Percentiles rank a stretch among this genome's conserved stretches.
Conservation (phyloP, 2,113 vertebrate species). For the Phaethornis superciliosus region DNA sequence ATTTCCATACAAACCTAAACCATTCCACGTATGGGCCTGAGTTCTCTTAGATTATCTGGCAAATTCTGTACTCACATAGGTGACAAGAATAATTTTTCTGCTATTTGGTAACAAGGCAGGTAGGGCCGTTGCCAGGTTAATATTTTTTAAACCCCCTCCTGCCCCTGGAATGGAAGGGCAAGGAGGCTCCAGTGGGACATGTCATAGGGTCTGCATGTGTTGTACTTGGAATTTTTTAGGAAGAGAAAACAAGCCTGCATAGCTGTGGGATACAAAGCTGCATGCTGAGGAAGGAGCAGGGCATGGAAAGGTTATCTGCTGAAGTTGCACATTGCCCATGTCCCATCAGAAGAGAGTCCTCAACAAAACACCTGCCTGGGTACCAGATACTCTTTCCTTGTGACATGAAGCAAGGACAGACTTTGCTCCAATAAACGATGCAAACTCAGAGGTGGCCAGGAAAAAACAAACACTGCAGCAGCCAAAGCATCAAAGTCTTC, state of each 20-base stretch:
- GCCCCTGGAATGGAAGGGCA: background rate
- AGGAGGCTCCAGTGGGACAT: background rate
- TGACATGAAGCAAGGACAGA: background rate
- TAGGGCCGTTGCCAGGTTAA: background rate
- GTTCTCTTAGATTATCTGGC: too few relatives aligned
- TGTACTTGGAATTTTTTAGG: background rate
- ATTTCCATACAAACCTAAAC: background rate
- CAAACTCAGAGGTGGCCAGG: background rate
- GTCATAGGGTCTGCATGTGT: background rate
- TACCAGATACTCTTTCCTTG: background rate
- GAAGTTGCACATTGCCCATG: background rate
- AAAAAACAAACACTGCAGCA: background rate
- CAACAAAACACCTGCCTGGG: background rate
- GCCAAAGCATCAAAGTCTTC: background rate
- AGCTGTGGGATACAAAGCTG: background rate
- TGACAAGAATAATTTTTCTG: background rate
- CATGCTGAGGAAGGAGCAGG: background rate
- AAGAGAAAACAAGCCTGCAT: background rate
- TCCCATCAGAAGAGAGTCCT: background rate
- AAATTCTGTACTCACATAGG: rapidly evolving
- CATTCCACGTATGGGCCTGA: rapidly evolving
- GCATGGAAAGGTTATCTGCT: background rate
- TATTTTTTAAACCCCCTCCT: background rate
- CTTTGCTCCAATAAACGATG: background rate
- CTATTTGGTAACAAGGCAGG: rapidly evolving